These are phyloP conservation scores for Trichacis sp. DNA, from an alignment of 2,888 invertebrate genomes.

Conservation along the genomic window DNA sequence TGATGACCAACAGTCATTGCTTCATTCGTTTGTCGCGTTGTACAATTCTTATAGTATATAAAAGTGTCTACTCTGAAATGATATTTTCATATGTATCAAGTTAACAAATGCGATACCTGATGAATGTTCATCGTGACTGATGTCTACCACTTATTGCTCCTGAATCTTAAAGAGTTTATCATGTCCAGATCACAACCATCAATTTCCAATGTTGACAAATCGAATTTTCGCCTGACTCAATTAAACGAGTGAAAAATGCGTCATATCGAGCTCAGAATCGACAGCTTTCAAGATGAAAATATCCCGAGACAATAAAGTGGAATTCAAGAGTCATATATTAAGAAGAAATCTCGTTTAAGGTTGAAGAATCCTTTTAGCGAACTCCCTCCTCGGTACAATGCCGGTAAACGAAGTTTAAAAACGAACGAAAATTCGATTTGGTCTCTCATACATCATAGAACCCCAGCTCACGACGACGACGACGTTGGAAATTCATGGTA, in stretches of 20 bases:
- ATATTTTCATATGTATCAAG: no score
- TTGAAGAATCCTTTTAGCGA: constrained; percentile 52
- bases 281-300: constrained; percentile 29
- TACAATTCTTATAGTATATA: no score
- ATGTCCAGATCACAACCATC: no score
- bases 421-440: constrained; percentile 64
- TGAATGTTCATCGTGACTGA: no score
- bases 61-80: no score
- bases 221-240: no score
- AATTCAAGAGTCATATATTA: constrained; percentile 50
- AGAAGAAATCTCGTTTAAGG: constrained; percentile 54
- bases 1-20: no score
- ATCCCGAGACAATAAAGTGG: constrained; percentile 36
- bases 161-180: no score
- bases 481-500: constrained; percentile 49
- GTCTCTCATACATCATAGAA: constrained; percentile 59
- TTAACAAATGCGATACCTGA: no score
- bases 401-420: constrained; percentile 60
- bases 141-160: no score
- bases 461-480: constrained; percentile 32
- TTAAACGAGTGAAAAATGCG: background rate
- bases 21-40: no score
- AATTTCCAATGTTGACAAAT: no score
- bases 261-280: background rate
- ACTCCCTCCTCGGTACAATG: constrained; percentile 39